These are phyloP conservation scores for Austrolebias charrua DNA, from an alignment of 2,797 vertebrate genomes.

Conservation along the genomic window DNA sequence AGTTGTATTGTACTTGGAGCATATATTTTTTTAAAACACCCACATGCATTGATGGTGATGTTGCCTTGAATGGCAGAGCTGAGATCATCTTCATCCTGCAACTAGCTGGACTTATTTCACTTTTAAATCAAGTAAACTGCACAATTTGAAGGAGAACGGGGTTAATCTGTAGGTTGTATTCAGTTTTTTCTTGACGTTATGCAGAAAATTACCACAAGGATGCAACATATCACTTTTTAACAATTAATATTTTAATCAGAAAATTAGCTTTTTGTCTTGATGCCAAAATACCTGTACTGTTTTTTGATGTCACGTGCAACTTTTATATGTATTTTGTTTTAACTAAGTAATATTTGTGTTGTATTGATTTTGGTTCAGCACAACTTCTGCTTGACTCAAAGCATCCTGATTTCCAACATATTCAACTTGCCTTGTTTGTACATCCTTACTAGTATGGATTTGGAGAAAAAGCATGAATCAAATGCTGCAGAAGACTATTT, in stretches of 20 bases:
- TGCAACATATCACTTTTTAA: too few species aligned
- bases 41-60: conserved; percentile 37
- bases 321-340: too few species aligned
- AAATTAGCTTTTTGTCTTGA: too few species aligned
- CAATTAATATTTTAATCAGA: too few species aligned
- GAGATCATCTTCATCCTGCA: conserved; percentile 14
- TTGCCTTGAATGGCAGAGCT: conserved; percentile 37
- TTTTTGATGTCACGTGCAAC: too few species aligned
- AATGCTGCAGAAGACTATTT: background rate
- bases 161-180: conserved; percentile 3
- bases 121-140: conserved; percentile 22
- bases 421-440: background rate
- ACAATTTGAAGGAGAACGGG: conserved; percentile 36
- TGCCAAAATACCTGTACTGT: too few species aligned
- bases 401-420: background rate
- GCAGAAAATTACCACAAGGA: too few species aligned
- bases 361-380: background rate
- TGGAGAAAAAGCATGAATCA: background rate
- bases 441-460: background rate
- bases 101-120: conserved; percentile 19
- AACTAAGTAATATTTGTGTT: background rate
- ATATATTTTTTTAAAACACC: conserved; percentile 19
- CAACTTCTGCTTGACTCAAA: too few species aligned
- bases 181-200: too few species aligned
- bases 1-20: background rate